Evolutionary conservation across 1,140 invertebrate genomes (phyloP).

Genomic region (Teleopsis dalmanni): DNA sequence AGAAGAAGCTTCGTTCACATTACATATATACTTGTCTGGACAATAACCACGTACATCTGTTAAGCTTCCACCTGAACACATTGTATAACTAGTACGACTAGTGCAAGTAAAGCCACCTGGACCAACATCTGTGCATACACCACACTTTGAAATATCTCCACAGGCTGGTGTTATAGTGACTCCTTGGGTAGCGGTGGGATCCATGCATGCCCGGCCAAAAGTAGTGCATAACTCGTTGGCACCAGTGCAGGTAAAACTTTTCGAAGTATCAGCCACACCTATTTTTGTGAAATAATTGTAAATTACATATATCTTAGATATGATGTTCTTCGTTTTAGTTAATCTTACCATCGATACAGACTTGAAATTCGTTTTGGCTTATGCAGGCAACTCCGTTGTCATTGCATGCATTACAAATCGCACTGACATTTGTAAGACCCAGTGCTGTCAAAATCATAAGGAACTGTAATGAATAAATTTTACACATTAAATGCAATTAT

Average conservation of each 20-base stretch:
- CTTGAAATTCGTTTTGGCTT: slow-evolving; percentile 15
- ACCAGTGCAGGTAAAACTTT: neutral
- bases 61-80: slow-evolving; percentile 1
- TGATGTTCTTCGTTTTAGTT: neutral
- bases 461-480: neutral
- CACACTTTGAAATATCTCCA: slow-evolving; percentile 21
- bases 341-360: slow-evolving; percentile 24
- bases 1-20: neutral
- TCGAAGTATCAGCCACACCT: neutral
- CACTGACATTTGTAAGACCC: slow-evolving; percentile 5
- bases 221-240: slow-evolving; percentile 18
- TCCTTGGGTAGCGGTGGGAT: neutral
- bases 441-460: neutral
- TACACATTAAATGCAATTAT: too few species aligned
- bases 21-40: slow-evolving; percentile 11
- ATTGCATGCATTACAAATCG: slow-evolving; percentile 17
- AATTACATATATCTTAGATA: neutral
- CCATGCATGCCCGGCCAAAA: slow-evolving; percentile 14
- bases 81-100: slow-evolving; percentile 19
- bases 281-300: neutral
- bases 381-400: slow-evolving; percentile 16
- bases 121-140: slow-evolving; percentile 7
- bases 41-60: slow-evolving; percentile 10
- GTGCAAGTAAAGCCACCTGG: slow-evolving; percentile 22
- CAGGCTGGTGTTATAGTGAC: slow-evolving; percentile 10